A percentile compares a stretch with the other conserved stretches of the same genome.
Evolutionary conservation across 2,113 vertebrate species (phyloP).

Genomic region (Elephas maximus): DNA sequence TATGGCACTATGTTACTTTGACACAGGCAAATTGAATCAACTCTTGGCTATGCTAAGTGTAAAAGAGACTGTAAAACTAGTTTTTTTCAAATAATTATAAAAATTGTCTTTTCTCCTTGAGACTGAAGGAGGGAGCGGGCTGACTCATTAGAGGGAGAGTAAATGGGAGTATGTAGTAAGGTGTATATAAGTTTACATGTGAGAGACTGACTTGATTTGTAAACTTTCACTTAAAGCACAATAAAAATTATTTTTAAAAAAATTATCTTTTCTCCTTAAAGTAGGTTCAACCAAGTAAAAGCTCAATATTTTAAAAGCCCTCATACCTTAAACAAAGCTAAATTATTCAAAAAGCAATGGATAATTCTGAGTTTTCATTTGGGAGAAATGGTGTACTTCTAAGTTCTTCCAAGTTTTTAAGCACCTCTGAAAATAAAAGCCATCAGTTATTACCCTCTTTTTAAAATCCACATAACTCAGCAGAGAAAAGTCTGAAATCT

Average conservation of each 20-base stretch:
- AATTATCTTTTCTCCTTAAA: not conserved
- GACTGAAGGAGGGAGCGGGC: no score
- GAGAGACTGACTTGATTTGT: no score
- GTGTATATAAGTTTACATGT: no score
- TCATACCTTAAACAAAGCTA: constrained; percentile 16
- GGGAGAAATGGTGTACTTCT: not conserved
- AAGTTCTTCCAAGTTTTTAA: not conserved
- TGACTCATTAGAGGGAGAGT: no score
- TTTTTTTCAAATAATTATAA: not conserved
- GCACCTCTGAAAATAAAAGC: not conserved
- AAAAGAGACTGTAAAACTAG: not conserved
- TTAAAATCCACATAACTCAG: constrained; percentile 45
- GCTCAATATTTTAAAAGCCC: not conserved
- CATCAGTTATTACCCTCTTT: not conserved
- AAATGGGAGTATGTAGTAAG: no score
- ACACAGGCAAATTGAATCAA: not conserved
- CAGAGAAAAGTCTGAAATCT: not conserved
- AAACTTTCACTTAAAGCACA: no score
- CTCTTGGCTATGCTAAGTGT: not conserved
- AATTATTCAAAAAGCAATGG: constrained; percentile 30
- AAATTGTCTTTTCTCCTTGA: not conserved
- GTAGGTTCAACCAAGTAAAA: not conserved
- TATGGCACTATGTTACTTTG: not conserved
- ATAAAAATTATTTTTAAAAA: no score
- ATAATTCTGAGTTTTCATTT: constrained; percentile 28